Percentiles rank a stretch among this genome's conserved stretches.
These are phyloP conservation scores for Agapornis canus DNA, from an alignment of 2,797 vertebrate species.

Conservation along the genomic window DNA sequence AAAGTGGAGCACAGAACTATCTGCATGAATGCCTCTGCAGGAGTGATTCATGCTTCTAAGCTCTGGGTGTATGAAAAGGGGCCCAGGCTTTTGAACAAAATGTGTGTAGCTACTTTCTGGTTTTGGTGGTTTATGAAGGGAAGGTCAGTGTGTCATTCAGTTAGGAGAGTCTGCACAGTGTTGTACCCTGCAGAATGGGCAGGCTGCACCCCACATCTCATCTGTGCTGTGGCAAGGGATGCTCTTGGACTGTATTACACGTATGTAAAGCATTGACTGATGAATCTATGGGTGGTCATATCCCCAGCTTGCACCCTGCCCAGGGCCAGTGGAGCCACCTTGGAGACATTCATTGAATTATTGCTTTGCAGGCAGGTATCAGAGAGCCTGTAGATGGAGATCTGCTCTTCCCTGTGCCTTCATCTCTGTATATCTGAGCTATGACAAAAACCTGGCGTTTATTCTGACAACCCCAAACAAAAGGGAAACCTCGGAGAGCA, in stretches of 20 bases:
- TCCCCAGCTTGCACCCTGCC: not conserved
- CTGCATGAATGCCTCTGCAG: not conserved
- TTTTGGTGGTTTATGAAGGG: not conserved
- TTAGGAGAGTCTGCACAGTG: not conserved
- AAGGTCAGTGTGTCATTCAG: not conserved
- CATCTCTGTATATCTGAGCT: not conserved
- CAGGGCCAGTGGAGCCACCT: not conserved
- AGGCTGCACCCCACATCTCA: not conserved
- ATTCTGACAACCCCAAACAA: not conserved
- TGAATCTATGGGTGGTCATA: not conserved
- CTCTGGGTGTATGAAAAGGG: not conserved
- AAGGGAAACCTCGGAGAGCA: not conserved
- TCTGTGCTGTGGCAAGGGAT: not conserved
- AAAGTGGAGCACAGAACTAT: constrained; percentile 13
- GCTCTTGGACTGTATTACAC: not conserved
- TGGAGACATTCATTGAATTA: not conserved
- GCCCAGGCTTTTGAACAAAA: not conserved
- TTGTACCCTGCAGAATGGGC: not conserved
- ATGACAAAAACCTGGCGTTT: not conserved
- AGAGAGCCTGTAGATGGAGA: not conserved
- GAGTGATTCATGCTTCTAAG: constrained; percentile 28
- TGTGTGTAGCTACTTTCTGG: not conserved
- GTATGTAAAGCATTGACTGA: not conserved
- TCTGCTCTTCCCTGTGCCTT: not conserved
- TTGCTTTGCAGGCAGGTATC: not conserved